phyloP scores from a whole-genome alignment of 2,888 invertebrate species.

The Baccha elongata region DNA sequence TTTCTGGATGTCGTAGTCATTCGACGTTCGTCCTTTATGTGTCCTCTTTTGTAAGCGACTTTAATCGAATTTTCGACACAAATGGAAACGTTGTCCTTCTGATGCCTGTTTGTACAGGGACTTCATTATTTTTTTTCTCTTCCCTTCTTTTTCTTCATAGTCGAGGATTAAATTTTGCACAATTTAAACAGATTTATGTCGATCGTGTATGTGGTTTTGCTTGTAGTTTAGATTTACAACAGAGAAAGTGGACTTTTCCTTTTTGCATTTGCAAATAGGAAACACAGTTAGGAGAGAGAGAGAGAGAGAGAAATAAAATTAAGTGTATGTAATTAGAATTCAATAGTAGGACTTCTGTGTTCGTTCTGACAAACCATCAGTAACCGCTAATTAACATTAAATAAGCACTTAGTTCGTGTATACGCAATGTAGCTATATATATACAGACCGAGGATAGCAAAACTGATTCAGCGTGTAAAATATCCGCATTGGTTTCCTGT shows the following conservation, averaged over 20 bases:
- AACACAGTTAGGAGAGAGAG: not conserved
- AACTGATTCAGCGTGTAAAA: conserved; percentile 30
- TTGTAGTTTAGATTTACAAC: conserved; percentile 1
- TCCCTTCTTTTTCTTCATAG: not conserved
- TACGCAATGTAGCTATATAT: conserved; percentile 52
- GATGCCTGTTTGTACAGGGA: conserved; percentile 47
- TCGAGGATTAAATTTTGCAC: not conserved
- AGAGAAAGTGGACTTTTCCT: conserved; percentile 45
- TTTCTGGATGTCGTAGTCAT: conserved; percentile 20
- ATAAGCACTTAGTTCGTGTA: conserved; percentile 60
- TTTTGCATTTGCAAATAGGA: conserved; percentile 35
- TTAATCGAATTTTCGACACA: conserved; percentile 72
- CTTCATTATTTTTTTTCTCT: conserved; percentile 10
- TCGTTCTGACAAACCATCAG: conserved; percentile 52
- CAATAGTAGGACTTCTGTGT: conserved; percentile 35
- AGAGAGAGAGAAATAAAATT: not conserved
- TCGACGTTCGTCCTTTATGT: conserved; percentile 11
- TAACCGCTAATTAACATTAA: conserved; percentile 72
- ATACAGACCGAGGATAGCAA: conserved; percentile 23
- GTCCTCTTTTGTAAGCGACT: conserved; percentile 64
- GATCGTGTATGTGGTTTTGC: conserved; percentile 36
- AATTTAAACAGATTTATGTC: conserved; percentile 30
- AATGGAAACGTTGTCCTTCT: conserved; percentile 66
- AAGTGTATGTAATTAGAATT: conserved; percentile 55
- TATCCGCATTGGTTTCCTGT: conserved; percentile 61